These are phyloP conservation scores for Parasteatoda tepidariorum DNA, from an alignment of 1,140 invertebrate species.

Conservation along the genomic window DNA sequence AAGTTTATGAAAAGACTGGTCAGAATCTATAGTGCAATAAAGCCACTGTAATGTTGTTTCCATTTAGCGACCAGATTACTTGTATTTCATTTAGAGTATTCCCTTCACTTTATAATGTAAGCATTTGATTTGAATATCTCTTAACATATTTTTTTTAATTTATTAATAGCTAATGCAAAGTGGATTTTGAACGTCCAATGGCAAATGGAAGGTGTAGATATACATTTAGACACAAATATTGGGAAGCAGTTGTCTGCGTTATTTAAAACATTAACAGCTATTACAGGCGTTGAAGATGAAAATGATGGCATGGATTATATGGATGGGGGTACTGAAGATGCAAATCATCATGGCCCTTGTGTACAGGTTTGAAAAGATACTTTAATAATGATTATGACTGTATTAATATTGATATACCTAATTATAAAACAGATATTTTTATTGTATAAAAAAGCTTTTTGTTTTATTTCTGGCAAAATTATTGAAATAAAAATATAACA, in stretches of 20 bases:
- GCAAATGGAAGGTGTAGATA: constrained; percentile 99
- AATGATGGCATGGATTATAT: constrained; percentile 49
- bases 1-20: too few relatives aligned
- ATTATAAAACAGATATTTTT: too few relatives aligned
- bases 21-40: too few relatives aligned
- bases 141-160: too few relatives aligned
- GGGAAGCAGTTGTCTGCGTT: constrained; percentile 94
- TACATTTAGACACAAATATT: constrained; percentile 94
- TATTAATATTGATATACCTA: background rate
- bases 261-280: constrained; percentile 93
- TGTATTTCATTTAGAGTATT: too few relatives aligned
- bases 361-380: constrained; percentile 15
- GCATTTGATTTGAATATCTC: too few relatives aligned
- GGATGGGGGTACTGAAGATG: constrained; percentile 29
- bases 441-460: too few relatives aligned
- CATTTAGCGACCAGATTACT: too few relatives aligned
- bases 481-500: too few relatives aligned
- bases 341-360: constrained; percentile 32
- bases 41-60: too few relatives aligned
- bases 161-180: constrained; percentile 86
- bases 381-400: background rate
- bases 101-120: too few relatives aligned
- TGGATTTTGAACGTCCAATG: constrained; percentile 98
- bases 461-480: too few relatives aligned
- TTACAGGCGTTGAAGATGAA: constrained; percentile 84